Conservation (phyloP, 1,140 invertebrate genomes). For the Macrostomum lignano region DNA sequence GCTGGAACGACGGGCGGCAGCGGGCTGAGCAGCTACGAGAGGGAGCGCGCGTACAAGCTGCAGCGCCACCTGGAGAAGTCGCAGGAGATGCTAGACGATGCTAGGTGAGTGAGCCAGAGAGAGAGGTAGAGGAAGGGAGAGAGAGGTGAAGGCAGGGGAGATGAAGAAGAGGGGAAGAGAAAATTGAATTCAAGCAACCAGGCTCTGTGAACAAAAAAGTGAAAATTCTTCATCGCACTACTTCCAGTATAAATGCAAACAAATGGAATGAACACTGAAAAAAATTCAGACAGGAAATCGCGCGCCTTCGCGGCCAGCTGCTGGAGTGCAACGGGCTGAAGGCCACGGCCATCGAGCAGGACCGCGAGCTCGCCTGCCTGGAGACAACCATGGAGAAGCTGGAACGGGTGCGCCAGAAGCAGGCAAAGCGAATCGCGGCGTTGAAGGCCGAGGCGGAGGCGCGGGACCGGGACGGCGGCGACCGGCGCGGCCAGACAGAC, state of each 20-base stretch:
- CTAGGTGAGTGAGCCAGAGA: too few relatives aligned
- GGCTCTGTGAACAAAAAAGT: too few relatives aligned
- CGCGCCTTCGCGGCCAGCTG: conserved; percentile 20
- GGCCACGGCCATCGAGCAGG: conserved; percentile 13
- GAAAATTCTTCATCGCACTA: too few relatives aligned
- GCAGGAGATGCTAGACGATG: conserved; percentile 21
- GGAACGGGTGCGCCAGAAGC: conserved; percentile 18
- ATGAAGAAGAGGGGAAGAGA: too few relatives aligned
- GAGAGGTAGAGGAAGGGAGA: too few relatives aligned
- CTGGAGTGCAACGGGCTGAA: conserved; percentile 17
- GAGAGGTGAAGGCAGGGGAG: too few relatives aligned
- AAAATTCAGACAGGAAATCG: conserved; percentile 14
- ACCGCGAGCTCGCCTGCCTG: conserved; percentile 18
- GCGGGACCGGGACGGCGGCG: conserved; percentile 10
- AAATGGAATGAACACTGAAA: too few relatives aligned
- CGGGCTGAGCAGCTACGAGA: too few relatives aligned
- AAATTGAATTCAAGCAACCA: too few relatives aligned
- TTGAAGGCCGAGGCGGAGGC: conserved; percentile 13
- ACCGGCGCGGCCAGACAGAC: conserved; percentile 15
- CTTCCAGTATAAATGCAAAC: too few relatives aligned
- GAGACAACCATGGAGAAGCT: conserved; percentile 16
- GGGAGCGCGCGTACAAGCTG: conserved; percentile 15
- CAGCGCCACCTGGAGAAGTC: conserved; percentile 16
- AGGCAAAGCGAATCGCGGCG: conserved; percentile 17
- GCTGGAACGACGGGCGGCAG: too few relatives aligned